Evolutionary conservation across 1,140 invertebrate species (phyloP).

Genomic region (Hydropsyche tenuis): DNA sequence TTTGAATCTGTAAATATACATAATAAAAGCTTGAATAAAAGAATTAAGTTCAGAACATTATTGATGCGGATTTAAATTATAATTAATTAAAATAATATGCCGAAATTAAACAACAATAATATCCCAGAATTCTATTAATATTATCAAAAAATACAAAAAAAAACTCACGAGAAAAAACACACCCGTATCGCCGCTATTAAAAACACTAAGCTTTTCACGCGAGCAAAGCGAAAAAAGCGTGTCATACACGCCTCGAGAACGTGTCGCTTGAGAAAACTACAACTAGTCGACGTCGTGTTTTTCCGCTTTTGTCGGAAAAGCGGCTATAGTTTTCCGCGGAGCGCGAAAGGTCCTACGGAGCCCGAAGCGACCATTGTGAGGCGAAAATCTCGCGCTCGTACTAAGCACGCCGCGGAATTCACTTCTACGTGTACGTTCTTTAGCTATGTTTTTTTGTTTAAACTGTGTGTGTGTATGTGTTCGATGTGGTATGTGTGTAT

Average conservation of each 20-base stretch:
- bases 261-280: constrained; percentile 21
- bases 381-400: neutral
- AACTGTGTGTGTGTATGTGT: too few relatives aligned
- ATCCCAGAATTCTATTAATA: neutral
- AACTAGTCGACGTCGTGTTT: neutral
- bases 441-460: too few relatives aligned
- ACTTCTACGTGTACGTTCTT: too few relatives aligned
- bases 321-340: constrained; percentile 26
- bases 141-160: too few relatives aligned
- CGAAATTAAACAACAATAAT: too few relatives aligned
- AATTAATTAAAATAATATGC: too few relatives aligned
- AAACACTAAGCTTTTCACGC: neutral
- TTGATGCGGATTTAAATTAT: too few relatives aligned
- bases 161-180: neutral
- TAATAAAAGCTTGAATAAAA: too few relatives aligned
- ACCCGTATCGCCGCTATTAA: too few relatives aligned
- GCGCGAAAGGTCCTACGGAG: constrained; percentile 17
- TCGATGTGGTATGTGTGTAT: too few relatives aligned
- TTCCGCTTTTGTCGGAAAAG: constrained; percentile 10
- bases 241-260: neutral
- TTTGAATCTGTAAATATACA: too few relatives aligned
- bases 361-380: constrained; percentile 18
- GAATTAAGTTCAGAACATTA: too few relatives aligned
- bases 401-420: neutral
- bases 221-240: constrained; percentile 7